Base-by-base conservation (phyloP, 2,113 vertebrate genomes). In the Cygnus atratus region DNA sequence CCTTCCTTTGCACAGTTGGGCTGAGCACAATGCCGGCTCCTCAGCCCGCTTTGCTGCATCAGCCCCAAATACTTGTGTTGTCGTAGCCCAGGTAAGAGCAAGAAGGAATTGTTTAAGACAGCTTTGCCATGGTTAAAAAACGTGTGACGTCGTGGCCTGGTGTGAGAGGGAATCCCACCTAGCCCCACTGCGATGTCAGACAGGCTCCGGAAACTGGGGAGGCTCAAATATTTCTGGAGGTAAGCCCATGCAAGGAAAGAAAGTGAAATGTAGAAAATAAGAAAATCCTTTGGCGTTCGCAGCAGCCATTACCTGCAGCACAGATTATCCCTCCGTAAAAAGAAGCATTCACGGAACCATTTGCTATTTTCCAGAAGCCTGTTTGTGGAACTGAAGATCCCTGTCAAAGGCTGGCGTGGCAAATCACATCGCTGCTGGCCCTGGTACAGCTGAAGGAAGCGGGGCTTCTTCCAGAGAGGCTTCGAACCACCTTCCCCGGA, bases 111-210 rank as follows among this genome's bases (percentile, higher is more conserved):
- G 25, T 46, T 50, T 43, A 15, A 63, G 57, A 71, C 5, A 3
- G 10, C 20, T 66, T 86, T 67, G 76, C 13, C 14, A 17, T 0
- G 2, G 35, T 57, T 89, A 86, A 78, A 89, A 86, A 68, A 15
- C 3, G 62, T 0, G 0, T 33, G 43, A 80, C 74, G 74, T 48
- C 43, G 31, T 0, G 1, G 20, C 24, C 10, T 83, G 4, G 3
- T 4, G 33, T 46, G 35, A 85, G 46, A 92, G 54, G 25, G 29
- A 87, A 24, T 25, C 29, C 35, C 44, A 55, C 25, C 44, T 48
- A 12, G 22, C 41, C 58, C 3, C 10, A 71, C n/a, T 3, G 9
- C 52, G n/a, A 66, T 35, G 48, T 54, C 43, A 63, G 9, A 59
- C 4, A 31, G 17, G 28, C 28, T 43, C 54, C 1, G 2, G 28